Base-by-base conservation (phyloP, 1,140 invertebrate species). In the Diachasmimorpha longicaudata region DNA sequence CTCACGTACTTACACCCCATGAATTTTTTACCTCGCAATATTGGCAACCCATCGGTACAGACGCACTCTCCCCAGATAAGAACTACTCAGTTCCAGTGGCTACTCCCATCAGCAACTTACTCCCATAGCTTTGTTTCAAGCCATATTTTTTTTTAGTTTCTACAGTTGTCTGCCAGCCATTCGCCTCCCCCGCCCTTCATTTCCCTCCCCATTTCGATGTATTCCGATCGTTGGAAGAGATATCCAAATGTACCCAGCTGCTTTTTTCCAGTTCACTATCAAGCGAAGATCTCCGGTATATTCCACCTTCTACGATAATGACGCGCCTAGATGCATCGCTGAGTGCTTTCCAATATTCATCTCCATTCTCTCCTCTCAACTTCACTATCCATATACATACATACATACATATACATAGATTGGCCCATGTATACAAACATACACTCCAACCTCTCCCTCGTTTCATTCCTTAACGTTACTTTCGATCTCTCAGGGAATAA, bases 281-380 rank as follows among this genome's bases (percentile, higher is more conserved):
- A 52, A 36, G 69, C 52, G 46, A 63, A 52, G 66, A 58, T 72
- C 46, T 72, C 73, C 71, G 58, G 72, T 72, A 78, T 78, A 63
- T 63, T 78, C 72, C 73, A 72, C 58, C 74, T 78, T 74, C 70
- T 72, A 72, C 77, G 73, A 78, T 78, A 78, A 78, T 78, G 77
- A 78, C 77, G 44, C 36, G 72, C 63, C 72, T 67, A 58, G 72
- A 63, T 68, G 44, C 75, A 68, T 75, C 77, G 69, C 21, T 75
- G 77, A 78, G 73, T 75, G 73, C 77, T 78, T 78, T 78, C 73
- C 77, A 72, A 78, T 78, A 78, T 78, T 78, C 77, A 78, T 78
- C 71, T 78, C 77, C 19, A 75, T 48, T 72, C 36, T 55, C 37
- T 67, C 11, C 55, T 71, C 39, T 44, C n/a, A 70, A 52, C 39